Evolutionary conservation across 2,797 vertebrate genomes (phyloP).

Genomic region (Melanogrammus aeglefinus): DNA sequence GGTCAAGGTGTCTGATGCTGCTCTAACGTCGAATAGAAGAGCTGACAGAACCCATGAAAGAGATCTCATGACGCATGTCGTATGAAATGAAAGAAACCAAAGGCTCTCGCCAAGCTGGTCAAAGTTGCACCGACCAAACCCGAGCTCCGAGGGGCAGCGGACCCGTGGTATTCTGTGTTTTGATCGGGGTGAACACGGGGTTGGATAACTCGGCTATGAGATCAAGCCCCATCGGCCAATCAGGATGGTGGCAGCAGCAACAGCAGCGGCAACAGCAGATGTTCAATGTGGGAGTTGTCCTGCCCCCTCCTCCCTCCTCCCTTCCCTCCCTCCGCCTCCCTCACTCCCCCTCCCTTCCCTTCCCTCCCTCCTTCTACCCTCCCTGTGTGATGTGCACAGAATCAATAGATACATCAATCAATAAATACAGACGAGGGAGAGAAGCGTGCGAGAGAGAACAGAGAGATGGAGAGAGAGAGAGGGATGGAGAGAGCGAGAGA

Average conservation of each 20-base stretch:
- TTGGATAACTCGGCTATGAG: background rate
- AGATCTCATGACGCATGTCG: background rate
- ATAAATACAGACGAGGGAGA: background rate
- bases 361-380: too few relatives aligned
- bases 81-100: background rate
- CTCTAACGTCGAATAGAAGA: background rate
- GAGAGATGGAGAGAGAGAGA: too few relatives aligned
- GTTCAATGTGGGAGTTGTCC: slow-evolving; percentile 38
- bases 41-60: background rate
- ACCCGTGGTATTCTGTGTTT: background rate
- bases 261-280: slow-evolving; percentile 28
- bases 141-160: background rate
- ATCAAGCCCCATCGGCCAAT: background rate
- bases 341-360: too few relatives aligned
- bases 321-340: background rate
- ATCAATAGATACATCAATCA: slow-evolving; percentile 14
- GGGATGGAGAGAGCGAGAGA: slow-evolving; percentile 13
- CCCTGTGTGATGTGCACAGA: slow-evolving; percentile 21
- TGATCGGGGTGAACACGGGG: background rate
- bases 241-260: slow-evolving; percentile 17
- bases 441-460: background rate
- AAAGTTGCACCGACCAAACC: background rate
- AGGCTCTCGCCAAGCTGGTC: background rate
- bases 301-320: background rate
- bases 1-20: background rate